Evolutionary conservation across 2,888 invertebrate genomes (phyloP).

Genomic region (Dione juno): DNA sequence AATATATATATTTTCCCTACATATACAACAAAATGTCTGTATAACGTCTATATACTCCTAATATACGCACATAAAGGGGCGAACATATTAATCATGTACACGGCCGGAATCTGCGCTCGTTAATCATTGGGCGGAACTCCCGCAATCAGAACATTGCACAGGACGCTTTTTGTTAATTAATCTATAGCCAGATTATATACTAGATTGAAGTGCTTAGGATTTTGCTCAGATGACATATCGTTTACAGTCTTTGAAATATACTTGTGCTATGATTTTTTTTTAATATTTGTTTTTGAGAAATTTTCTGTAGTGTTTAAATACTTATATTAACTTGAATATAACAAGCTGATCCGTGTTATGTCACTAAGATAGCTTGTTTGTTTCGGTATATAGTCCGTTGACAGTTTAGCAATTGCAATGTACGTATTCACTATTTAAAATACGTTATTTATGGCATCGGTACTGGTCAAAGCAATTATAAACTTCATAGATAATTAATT

Average conservation of each 20-base stretch:
- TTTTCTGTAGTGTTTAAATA: no score
- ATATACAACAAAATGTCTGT: background rate
- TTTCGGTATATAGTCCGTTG: no score
- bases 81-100: constrained; percentile 79
- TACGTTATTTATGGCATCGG: no score
- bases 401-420: no score
- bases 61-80: constrained; percentile 56
- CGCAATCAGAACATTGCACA: constrained; percentile 67
- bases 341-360: no score
- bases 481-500: no score
- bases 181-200: constrained; percentile 34
- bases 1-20: background rate
- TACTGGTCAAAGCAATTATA: no score
- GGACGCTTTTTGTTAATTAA: constrained; percentile 79
- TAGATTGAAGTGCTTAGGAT: constrained; percentile 32
- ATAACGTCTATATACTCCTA: constrained; percentile 40
- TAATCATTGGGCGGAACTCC: constrained; percentile 75
- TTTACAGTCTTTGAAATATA: background rate
- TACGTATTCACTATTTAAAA: no score
- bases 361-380: no score
- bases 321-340: no score
- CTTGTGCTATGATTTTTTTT: no score
- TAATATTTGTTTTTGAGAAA: no score
- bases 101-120: constrained; percentile 71
- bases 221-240: constrained; percentile 1